phyloP scores from a whole-genome alignment of 2,888 invertebrate species.

The Mimachlamys varia region DNA sequence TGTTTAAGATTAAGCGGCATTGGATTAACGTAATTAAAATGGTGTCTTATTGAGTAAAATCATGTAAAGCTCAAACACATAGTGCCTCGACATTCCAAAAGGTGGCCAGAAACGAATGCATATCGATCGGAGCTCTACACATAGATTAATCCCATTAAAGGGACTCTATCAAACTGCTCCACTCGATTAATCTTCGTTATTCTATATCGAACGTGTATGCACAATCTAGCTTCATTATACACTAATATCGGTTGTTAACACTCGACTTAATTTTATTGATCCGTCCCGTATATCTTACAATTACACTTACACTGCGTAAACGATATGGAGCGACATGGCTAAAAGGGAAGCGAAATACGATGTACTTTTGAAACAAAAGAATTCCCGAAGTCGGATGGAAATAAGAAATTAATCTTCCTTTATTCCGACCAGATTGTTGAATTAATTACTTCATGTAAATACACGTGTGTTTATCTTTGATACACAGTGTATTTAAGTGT shows the following conservation, averaged over 20 bases:
- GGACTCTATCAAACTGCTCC: background rate
- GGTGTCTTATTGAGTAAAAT: too few relatives aligned
- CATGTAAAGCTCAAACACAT: too few relatives aligned
- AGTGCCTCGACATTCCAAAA: too few relatives aligned
- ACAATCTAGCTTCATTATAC: conserved; percentile 2
- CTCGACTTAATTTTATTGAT: background rate
- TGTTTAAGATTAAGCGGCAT: too few relatives aligned
- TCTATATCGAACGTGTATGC: background rate
- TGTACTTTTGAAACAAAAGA: background rate
- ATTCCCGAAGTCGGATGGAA: background rate
- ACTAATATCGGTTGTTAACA: background rate
- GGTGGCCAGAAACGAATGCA: background rate
- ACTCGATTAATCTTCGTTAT: background rate
- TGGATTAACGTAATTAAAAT: too few relatives aligned
- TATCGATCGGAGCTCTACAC: background rate
- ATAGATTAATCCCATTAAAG: background rate
- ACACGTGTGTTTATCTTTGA: background rate
- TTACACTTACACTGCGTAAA: background rate
- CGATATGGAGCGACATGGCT: background rate
- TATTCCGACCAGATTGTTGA: background rate
- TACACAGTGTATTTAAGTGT: background rate
- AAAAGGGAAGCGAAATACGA: background rate
- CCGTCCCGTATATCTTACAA: background rate
- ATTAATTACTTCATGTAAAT: too few relatives aligned
- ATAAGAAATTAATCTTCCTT: background rate